These are phyloP conservation scores for Protophormia terraenovae DNA, from an alignment of 2,888 invertebrate genomes.

Conservation along the genomic window DNA sequence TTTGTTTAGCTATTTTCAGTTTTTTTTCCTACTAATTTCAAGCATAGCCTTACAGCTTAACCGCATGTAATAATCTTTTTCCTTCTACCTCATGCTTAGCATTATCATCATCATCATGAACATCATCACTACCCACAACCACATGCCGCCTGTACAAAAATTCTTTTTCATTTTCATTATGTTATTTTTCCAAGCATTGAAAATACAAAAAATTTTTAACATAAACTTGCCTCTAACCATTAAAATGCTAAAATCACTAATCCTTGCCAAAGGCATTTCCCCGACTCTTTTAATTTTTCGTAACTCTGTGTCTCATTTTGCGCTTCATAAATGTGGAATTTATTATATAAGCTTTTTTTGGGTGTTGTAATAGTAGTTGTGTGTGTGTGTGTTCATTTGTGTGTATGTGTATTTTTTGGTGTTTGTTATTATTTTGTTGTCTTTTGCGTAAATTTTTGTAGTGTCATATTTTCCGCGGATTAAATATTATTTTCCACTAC, in stretches of 20 bases:
- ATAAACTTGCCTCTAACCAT: conserved; percentile 42
- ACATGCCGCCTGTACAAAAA: background rate
- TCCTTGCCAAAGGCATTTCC: conserved; percentile 64
- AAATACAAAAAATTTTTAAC: conserved; percentile 36
- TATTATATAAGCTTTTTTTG: background rate
- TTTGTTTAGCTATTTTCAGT: background rate
- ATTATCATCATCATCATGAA: background rate
- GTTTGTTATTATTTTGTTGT: background rate
- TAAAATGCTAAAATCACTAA: conserved; percentile 62
- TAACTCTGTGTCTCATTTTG: background rate
- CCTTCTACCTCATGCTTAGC: background rate
- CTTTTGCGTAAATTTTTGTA: conserved; percentile 43
- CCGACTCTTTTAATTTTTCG: background rate
- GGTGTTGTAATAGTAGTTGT: background rate
- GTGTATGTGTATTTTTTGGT: background rate
- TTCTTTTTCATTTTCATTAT: background rate
- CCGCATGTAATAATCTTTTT: conserved; percentile 77
- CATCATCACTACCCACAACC: conserved; percentile 18
- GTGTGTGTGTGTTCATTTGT: background rate
- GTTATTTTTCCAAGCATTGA: background rate
- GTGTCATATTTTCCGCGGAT: conserved; percentile 79
- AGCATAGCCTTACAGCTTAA: conserved; percentile 69
- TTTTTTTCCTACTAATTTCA: conserved; percentile 32
- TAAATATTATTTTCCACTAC: conserved; percentile 71
- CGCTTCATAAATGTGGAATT: background rate